Evolutionary conservation across 2,888 invertebrate genomes (phyloP).

Genomic region (Apotomis turbidana): DNA sequence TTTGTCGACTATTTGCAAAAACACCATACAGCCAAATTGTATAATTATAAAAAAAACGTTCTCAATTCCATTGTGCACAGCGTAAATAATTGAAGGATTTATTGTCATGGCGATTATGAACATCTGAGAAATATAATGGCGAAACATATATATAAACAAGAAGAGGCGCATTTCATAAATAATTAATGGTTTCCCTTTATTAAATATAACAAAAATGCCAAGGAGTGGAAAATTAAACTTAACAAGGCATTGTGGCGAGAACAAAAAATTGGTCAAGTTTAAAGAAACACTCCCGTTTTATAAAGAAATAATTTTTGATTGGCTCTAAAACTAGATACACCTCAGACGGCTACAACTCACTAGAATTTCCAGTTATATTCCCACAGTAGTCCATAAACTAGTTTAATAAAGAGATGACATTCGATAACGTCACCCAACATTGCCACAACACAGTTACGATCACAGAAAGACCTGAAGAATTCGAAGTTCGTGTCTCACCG

Average conservation of each 20-base stretch:
- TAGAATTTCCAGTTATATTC: conserved; percentile 23
- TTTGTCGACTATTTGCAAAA: too few relatives aligned
- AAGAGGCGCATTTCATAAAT: not conserved
- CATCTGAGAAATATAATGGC: not conserved
- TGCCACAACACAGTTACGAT: conserved; percentile 35
- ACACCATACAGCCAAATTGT: too few relatives aligned
- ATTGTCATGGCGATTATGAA: conserved; percentile 16
- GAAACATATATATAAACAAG: not conserved
- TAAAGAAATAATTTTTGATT: not conserved
- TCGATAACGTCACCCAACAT: conserved; percentile 35
- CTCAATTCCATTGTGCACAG: not conserved
- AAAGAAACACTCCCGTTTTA: not conserved
- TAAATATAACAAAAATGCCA: not conserved
- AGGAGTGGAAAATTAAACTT: too few relatives aligned
- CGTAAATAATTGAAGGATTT: not conserved
- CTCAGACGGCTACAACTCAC: not conserved
- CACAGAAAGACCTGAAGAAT: conserved; percentile 18
- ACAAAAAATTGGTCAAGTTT: too few relatives aligned
- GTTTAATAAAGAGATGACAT: conserved; percentile 30
- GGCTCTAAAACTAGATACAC: not conserved
- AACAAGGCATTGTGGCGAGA: too few relatives aligned
- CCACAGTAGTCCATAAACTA: conserved; percentile 23
- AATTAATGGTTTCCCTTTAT: not conserved
- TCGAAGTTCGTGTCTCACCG: too few relatives aligned
- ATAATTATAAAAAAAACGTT: too few relatives aligned